A percentile compares a stretch with the other conserved stretches of the same genome.
phyloP scores from a whole-genome alignment of 2,113 vertebrate species.

The Tachycineta bicolor region DNA sequence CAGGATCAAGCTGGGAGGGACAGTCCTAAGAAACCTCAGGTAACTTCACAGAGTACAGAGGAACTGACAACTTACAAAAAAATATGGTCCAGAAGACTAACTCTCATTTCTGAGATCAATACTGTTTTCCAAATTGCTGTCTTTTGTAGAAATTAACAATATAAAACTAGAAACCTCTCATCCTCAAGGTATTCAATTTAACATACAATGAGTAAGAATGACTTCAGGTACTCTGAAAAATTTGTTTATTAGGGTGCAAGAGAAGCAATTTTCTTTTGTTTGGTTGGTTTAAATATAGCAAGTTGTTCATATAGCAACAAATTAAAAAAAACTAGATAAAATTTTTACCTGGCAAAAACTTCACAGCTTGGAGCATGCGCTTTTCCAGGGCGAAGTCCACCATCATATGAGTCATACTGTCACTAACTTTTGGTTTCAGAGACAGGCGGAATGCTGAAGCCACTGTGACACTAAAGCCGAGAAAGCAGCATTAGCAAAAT shows the following conservation, averaged over 20 bases:
- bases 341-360: conserved; percentile 90
- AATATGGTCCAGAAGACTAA: background rate
- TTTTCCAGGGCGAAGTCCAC: conserved; percentile 90
- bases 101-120: background rate
- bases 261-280: background rate
- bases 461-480: conserved; percentile 87
- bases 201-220: background rate
- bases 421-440: conserved; percentile 85
- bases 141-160: background rate
- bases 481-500: conserved; percentile 39
- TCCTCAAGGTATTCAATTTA: background rate
- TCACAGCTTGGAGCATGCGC: conserved; percentile 80
- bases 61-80: background rate
- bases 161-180: background rate
- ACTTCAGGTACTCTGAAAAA: background rate
- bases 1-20: background rate
- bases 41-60: background rate
- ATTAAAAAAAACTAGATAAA: background rate
- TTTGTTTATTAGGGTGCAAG: background rate
- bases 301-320: background rate
- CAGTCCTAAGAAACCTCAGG: background rate
- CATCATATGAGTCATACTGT: conserved; percentile 89
- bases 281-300: background rate
- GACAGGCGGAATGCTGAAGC: conserved; percentile 90
- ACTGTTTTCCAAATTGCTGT: background rate